These are phyloP conservation scores for Exocentrus adspersus DNA, from an alignment of 2,888 invertebrate species.

Conservation along the genomic window DNA sequence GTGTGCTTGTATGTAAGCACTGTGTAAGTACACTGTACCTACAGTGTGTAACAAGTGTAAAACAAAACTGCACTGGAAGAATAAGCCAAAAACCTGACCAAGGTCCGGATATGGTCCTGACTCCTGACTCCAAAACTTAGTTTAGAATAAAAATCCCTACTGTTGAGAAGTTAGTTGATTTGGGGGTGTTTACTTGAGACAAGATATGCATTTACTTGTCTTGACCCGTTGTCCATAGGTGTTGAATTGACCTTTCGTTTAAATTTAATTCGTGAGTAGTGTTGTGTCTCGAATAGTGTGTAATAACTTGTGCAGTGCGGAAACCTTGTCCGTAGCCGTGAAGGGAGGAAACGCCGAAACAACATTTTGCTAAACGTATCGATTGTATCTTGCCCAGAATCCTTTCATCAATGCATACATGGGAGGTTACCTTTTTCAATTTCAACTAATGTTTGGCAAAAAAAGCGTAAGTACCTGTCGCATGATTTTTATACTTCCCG, in stretches of 20 bases:
- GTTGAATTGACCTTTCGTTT: constrained; percentile 34
- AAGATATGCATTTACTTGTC: constrained; percentile 38
- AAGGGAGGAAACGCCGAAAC: constrained; percentile 32
- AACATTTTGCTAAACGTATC: constrained; percentile 36
- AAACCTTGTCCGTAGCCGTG: constrained; percentile 31
- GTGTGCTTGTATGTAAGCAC: no score
- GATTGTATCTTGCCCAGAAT: constrained; percentile 36
- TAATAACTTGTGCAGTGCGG: constrained; percentile 34
- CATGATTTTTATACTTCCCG: no score
- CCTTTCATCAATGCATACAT: constrained; percentile 46
- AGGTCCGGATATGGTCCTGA: no score
- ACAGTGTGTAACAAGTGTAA: no score
- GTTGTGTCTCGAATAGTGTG: constrained; percentile 36
- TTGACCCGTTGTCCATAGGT: no score
- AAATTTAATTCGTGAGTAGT: constrained; percentile 39
- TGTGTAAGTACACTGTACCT: no score
- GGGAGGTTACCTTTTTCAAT: constrained; percentile 41
- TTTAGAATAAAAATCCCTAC: constrained; percentile 24
- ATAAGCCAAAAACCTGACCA: no score
- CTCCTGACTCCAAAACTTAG: no score
- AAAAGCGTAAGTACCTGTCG: constrained; percentile 53
- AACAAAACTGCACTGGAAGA: no score
- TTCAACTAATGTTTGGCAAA: constrained; percentile 53
- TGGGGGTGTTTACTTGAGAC: constrained; percentile 37
- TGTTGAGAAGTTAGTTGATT: no score